Conservation (phyloP, 2,797 vertebrate genomes). For the Champsocephalus esox region DNA sequence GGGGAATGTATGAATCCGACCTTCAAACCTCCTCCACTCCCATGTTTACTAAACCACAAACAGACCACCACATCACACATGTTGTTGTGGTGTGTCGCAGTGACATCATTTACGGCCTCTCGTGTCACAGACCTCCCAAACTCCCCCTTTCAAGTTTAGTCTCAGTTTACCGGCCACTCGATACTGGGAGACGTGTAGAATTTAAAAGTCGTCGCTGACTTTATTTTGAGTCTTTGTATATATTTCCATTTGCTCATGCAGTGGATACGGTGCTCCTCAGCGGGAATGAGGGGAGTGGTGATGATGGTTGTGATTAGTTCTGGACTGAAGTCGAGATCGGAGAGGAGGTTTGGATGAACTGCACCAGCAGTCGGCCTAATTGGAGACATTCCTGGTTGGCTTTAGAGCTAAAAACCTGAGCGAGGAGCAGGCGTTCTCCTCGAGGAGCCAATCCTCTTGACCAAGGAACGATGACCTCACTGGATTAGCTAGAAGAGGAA, state of each 20-base stretch:
- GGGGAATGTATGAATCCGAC: slow-evolving; percentile 62
- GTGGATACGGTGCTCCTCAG: slow-evolving; percentile 48
- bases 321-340: slow-evolving; percentile 59
- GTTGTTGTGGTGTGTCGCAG: slow-evolving; percentile 43
- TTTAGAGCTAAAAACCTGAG: slow-evolving; percentile 55
- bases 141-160: slow-evolving; percentile 1
- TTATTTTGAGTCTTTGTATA: slow-evolving; percentile 50
- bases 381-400: slow-evolving; percentile 64
- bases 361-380: slow-evolving; percentile 61
- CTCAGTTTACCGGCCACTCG: slow-evolving; percentile 49
- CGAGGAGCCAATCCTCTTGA: slow-evolving; percentile 45
- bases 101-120: slow-evolving; percentile 75
- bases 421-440: slow-evolving; percentile 48
- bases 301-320: slow-evolving; percentile 79
- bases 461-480: slow-evolving; percentile 58
- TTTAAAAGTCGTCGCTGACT: slow-evolving; percentile 43
- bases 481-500: slow-evolving; percentile 46
- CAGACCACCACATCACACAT: slow-evolving; percentile 73
- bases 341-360: slow-evolving; percentile 59
- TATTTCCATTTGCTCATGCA: slow-evolving; percentile 71
- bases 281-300: slow-evolving; percentile 50
- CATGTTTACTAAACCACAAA: slow-evolving; percentile 64
- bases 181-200: slow-evolving; percentile 34
- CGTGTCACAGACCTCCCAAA: slow-evolving; percentile 57
- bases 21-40: slow-evolving; percentile 60